A percentile compares a stretch with the other conserved stretches of the same genome.
Conservation (phyloP, 2,113 vertebrate genomes). For the Lamprotornis superbus region DNA sequence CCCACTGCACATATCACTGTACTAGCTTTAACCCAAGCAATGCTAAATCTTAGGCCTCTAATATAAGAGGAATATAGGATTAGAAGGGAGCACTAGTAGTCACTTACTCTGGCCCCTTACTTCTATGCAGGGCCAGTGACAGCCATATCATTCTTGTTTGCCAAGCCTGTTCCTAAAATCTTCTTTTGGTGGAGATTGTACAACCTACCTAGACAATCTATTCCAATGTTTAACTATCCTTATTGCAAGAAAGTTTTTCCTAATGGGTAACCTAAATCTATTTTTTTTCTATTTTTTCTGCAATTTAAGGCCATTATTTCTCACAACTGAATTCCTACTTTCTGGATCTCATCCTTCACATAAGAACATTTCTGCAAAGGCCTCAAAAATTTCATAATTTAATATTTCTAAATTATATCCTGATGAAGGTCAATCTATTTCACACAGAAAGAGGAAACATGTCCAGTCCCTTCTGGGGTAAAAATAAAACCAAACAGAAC, state of each 20-base stretch:
- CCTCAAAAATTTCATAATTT: constrained; percentile 11
- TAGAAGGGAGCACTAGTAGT: constrained; percentile 2
- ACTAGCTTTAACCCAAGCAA: neutral
- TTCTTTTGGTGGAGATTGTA: neutral
- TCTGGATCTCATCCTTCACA: neutral
- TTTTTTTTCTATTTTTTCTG: neutral
- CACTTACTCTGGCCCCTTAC: neutral
- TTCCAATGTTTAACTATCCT: constrained; percentile 7
- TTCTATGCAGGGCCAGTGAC: neutral
- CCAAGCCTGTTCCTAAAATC: neutral
- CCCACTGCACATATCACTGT: neutral
- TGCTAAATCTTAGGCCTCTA: neutral
- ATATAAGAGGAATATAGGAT: neutral
- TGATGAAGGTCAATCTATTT: neutral
- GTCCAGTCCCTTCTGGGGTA: neutral
- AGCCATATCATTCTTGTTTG: neutral
- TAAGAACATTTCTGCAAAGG: neutral
- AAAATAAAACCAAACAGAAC: neutral
- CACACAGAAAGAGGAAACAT: neutral
- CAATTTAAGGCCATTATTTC: constrained; percentile 20
- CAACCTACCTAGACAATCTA: neutral
- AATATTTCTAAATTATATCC: neutral
- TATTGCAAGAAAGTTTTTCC: neutral
- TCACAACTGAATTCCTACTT: constrained; percentile 10
- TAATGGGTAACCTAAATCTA: neutral